Evolutionary conservation across 2,113 vertebrate species (phyloP), one percentile per base, ranked within the genome.

Genomic region (Lagopus leucura): DNA sequence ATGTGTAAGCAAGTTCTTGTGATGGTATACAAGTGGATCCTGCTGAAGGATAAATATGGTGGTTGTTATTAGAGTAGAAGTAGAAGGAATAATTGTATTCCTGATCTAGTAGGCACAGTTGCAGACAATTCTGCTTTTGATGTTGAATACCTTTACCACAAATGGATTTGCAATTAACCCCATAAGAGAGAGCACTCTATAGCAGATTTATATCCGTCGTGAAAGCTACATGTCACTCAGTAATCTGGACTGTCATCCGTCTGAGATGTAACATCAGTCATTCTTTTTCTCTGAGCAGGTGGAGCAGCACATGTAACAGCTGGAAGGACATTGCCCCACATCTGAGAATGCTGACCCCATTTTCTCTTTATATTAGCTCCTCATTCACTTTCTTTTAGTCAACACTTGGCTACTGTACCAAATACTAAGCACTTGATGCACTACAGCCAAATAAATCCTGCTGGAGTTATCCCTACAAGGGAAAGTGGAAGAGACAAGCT

Each of bases 221-320:
- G 7, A n/a, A 40, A 55, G 45, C 32, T 5, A 1, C 25, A 1
- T 17, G 77, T 27, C 38, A 43, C 18, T 21, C 14, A 5, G 8
- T 40, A 73, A 20, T 18, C 10, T 57, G 71, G 22, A 9, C 58
- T 43, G 69, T 25, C 25, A 25, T 25, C 47, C 36, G 16, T 81
- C 60, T 11, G 16, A 2, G 14, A 47, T 30, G 38, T 74, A 45
- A 4, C 8, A 47, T 73, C 30, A 45, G 16, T 40, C 22, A 17
- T 11, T 69, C 43, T 50, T 30, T 22, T 80, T 11, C 34, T 84
- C 65, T 83, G 83, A 27, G 14, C 11, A 48, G 28, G 4, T 40
- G 36, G 3, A 32, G 6, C 65, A 47, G 20, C 15, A 25, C 0
- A 0, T 54, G 17, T 16, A 27, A 17, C 28, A 28, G 22, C 58